phyloP scores from a whole-genome alignment of 2,888 invertebrate species.

The Girardia tigrina region DNA sequence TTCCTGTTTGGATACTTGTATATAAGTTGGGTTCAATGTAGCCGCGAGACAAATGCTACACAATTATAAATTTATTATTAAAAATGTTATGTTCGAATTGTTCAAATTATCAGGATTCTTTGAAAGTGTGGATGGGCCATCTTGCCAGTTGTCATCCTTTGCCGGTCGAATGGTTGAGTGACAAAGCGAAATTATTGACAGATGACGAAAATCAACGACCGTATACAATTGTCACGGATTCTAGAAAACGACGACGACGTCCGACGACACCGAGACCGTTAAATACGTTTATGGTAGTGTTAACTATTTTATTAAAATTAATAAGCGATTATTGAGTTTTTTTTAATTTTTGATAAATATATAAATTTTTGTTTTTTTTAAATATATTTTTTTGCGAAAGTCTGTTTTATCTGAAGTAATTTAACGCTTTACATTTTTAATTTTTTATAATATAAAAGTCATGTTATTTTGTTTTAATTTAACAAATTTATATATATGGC shows the following conservation, averaged over 20 bases:
- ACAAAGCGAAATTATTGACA: conserved; percentile 20
- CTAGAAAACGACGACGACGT: conserved; percentile 30
- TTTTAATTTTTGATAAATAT: too few relatives aligned
- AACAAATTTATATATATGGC: too few relatives aligned
- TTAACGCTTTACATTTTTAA: too few relatives aligned
- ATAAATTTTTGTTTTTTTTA: too few relatives aligned
- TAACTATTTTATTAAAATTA: too few relatives aligned
- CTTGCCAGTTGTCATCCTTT: conserved; percentile 32
- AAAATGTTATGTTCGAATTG: conserved; percentile 28
- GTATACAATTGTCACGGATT: conserved; percentile 34
- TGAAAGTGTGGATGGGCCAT: conserved; percentile 33
- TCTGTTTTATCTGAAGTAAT: too few relatives aligned
- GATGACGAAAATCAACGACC: conserved; percentile 32
- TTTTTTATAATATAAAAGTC: too few relatives aligned
- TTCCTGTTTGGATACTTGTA: conserved; percentile 23
- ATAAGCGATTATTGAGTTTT: too few relatives aligned
- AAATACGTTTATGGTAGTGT: conserved; percentile 36
- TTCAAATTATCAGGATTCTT: conserved; percentile 15
- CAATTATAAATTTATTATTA: background rate
- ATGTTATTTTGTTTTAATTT: too few relatives aligned
- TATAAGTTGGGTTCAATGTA: conserved; percentile 6
- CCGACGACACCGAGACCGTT: conserved; percentile 34
- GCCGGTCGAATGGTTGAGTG: conserved; percentile 33
- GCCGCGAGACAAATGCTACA: conserved; percentile 1
- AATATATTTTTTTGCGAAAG: too few relatives aligned